Evolutionary conservation across 2,888 invertebrate species (phyloP).

Genomic region (Epirrita christyi): DNA sequence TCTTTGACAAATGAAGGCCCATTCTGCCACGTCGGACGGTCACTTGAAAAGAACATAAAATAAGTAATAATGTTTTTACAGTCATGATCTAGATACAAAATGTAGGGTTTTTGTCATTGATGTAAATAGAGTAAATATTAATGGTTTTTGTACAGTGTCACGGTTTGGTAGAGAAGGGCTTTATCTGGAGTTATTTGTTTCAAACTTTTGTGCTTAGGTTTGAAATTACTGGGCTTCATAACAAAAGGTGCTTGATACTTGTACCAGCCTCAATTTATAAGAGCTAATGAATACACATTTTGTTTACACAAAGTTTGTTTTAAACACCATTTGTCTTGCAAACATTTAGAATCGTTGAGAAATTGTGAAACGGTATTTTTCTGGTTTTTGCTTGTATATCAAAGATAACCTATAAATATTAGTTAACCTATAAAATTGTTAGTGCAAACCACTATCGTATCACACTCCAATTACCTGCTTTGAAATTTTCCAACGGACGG

Average conservation of each 20-base stretch:
- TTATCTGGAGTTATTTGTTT: conserved; percentile 1
- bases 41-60: conserved; percentile 20
- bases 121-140: too few relatives aligned
- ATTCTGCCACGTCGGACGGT: conserved; percentile 13
- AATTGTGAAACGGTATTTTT: not conserved
- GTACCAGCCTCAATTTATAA: not conserved
- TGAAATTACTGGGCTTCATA: not conserved
- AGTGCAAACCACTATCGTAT: too few relatives aligned
- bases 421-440: too few relatives aligned
- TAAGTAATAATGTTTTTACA: not conserved
- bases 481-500: too few relatives aligned
- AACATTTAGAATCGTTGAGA: not conserved
- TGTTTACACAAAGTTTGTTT: conserved; percentile 14
- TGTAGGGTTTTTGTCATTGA: not conserved
- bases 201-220: not conserved
- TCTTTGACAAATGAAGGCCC: conserved; percentile 30
- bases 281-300: conserved; percentile 16
- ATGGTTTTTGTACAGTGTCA: not conserved
- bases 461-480: too few relatives aligned
- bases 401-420: too few relatives aligned
- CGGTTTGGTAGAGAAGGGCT: not conserved
- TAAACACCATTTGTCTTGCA: conserved; percentile 12
- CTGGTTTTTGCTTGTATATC: too few relatives aligned
- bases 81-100: conserved; percentile 6
- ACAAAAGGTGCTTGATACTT: conserved; percentile 1